Evolutionary conservation across 2,888 invertebrate genomes (phyloP).

Genomic region (Amphipyra tragopoginis): DNA sequence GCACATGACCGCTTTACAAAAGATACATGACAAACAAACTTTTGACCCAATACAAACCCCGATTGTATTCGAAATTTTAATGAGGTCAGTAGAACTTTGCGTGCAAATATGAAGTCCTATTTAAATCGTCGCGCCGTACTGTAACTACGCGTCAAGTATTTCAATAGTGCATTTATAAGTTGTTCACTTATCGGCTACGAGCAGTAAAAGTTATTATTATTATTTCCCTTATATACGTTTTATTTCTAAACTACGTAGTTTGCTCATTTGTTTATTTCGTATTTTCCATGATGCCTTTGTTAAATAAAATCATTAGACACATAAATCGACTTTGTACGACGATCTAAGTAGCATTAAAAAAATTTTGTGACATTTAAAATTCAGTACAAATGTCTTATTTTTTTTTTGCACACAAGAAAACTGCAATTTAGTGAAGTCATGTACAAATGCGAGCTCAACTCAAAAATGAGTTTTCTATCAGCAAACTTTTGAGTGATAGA

Average conservation of each 20-base stretch:
- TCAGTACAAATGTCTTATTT: not conserved
- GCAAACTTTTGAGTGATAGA: too few relatives aligned
- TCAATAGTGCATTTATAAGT: slow-evolving; percentile 34
- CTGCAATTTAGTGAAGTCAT: too few relatives aligned
- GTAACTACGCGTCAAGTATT: slow-evolving; percentile 29
- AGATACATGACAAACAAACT: too few relatives aligned
- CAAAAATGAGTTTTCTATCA: too few relatives aligned
- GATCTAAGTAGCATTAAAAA: not conserved
- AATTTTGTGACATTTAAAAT: not conserved
- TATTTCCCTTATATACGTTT: not conserved
- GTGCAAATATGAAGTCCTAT: slow-evolving; percentile 14
- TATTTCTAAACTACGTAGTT: not conserved
- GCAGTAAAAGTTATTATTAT: not conserved
- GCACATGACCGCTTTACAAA: too few relatives aligned
- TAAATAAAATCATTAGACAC: too few relatives aligned
- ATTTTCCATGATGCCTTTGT: too few relatives aligned
- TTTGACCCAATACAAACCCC: not conserved
- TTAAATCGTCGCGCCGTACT: slow-evolving; percentile 21
- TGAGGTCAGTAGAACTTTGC: slow-evolving; percentile 19
- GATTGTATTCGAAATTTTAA: slow-evolving; percentile 25
- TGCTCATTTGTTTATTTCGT: too few relatives aligned
- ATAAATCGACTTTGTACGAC: too few relatives aligned
- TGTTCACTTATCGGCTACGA: slow-evolving; percentile 34
- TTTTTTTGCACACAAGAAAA: too few relatives aligned
- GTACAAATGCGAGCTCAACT: too few relatives aligned